Evolutionary conservation across 2,888 invertebrate species (phyloP), one percentile per base, ranked within the genome.

Genomic region (Temnothorax unifasciatus): DNA sequence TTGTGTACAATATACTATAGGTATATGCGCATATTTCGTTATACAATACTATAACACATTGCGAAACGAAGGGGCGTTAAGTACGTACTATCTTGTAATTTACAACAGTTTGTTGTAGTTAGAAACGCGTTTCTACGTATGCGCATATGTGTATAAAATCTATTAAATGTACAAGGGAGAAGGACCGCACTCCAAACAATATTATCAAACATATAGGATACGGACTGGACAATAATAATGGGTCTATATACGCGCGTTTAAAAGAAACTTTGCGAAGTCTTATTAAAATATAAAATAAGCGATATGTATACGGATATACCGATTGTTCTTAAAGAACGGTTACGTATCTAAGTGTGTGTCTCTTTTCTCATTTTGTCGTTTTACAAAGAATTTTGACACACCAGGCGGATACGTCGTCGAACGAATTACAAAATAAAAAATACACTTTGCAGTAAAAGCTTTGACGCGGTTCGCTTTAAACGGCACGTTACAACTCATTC

Each of bases 61-160:
- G 84, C 88, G 85, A 89, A 90, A 90, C 87, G 73, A 89, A 89
- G 86, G 85, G 75, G 64, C 86, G 82, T 88, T 90, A 90, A 90
- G 90, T 90, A 90, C 89, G 71, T 86, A 29, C 64, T 64, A 73
- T 52, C 73, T 76, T 83, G 75, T 87, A 83, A 85, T 84, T 90
- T 85, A 89, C 84, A 88, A 89, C 77, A 85, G 57, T 84, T 73
- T 81, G 71, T 71, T 47, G 64, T 87, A 85, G 76, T 77, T 85
- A 66, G 47, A 88, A 74, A 84, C 71, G 63, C 71, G 63, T 85
- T 63, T 68, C 85, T 88, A 87, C 76, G 77, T 84, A 90, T 85
- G 88, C 86, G 85, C 88, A 88, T 85, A 87, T 83, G 82, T 86
- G 87, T 90, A 90, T 86, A 90, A 90, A 90, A 90, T 88, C 79